phyloP scores from a whole-genome alignment of 2,113 vertebrate species.

The Lepus europaeus region DNA sequence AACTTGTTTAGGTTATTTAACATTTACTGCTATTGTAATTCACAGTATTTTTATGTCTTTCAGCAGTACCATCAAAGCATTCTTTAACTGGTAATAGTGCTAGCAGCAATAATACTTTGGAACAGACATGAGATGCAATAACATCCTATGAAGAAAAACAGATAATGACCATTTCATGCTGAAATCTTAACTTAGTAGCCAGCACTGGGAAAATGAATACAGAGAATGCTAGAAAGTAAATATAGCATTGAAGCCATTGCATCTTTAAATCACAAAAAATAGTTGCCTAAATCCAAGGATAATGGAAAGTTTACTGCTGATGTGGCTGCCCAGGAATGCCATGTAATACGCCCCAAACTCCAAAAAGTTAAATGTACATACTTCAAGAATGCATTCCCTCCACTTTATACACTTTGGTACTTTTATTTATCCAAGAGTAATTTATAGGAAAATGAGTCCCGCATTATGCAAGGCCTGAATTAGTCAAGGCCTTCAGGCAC shows the following conservation, averaged over 20 bases:
- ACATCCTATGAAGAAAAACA: neutral
- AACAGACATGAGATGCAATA: neutral
- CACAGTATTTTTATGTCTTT: neutral
- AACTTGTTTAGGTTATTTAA: neutral
- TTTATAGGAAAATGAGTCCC: constrained; percentile 64
- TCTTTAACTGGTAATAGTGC: neutral
- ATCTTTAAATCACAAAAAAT: neutral
- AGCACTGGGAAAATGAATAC: neutral
- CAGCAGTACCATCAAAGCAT: constrained; percentile 12
- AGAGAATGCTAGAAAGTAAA: neutral
- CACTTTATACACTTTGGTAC: constrained; percentile 36
- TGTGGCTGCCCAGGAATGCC: neutral
- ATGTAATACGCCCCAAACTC: neutral
- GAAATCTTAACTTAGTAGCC: neutral
- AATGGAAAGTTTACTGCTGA: constrained; percentile 52
- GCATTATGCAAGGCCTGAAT: constrained; percentile 68
- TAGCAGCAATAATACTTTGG: constrained; percentile 13
- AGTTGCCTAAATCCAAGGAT: neutral
- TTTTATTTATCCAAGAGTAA: constrained; percentile 69
- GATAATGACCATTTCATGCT: neutral
- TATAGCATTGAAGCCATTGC: neutral
- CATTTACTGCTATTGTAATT: neutral
- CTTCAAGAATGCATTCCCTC: constrained; percentile 47
- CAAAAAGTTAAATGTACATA: constrained; percentile 34
- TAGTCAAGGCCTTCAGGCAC: constrained; percentile 57